Base-by-base conservation (phyloP, 2,113 vertebrate species). In the Lasiurus borealis region DNA sequence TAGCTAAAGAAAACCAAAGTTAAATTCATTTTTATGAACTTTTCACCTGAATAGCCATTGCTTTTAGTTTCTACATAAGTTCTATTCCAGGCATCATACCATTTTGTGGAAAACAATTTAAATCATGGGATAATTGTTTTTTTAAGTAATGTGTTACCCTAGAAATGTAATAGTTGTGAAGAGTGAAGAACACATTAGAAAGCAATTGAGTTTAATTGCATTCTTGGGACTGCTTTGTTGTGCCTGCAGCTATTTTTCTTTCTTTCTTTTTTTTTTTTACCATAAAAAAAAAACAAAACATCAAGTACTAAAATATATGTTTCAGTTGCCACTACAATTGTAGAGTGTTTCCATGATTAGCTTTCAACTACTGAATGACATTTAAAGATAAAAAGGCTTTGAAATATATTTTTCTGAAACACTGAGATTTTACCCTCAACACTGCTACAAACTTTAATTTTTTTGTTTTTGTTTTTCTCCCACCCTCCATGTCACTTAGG, bases 41-140 rank as follows among this genome's bases (percentile, higher is more conserved):
- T 96, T 94, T 92, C 25, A 89, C 86, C 84, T 71, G 27, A 88
- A 86, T 12, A 93, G 46, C 23, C 3, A 50, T 93, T 21, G 85
- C 59, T 94, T 96, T 94, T 2, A 90, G 54, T 89, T 97, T 95
- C 88, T 91, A 86, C 83, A 71, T 94, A 97, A 97, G 96, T 93
- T 94, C 72, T 95, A 95, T 93, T 91, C 71, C 94, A 97, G 46
- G 59, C 77, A 59, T 94, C 89, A 66, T 89, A 94, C 85, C 40
- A 83, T 91, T 97, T 81, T 85, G 13, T 91, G 8, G 68, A 96
- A 96, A 96, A 97, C 91, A 97, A 95, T 92, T 75, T 40, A 90
- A 98, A 97, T 97, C 75, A 93, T 82, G 96, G 90, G 46, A 90
- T 97, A 97, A 97, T 93, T 98, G 83, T 94, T 97, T 91, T 88